Base-by-base conservation (phyloP, 2,888 invertebrate species). In the Lithosia quadra region DNA sequence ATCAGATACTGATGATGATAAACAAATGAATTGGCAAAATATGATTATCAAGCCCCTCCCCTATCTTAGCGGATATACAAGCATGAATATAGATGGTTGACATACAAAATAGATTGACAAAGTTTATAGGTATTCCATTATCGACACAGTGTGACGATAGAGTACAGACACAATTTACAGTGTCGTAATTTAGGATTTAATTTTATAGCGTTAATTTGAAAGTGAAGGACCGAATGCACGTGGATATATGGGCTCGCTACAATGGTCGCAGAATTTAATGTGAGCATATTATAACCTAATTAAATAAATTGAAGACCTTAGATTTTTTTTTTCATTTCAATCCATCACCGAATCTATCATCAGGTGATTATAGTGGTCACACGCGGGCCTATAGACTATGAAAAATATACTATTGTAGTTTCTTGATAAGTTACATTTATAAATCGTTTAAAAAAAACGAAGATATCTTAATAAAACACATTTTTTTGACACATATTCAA, bases 121-220 rank as follows among this genome's bases (percentile, higher is more conserved):
- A 21, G 18, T 66, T 49, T 59, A 34, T 39, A 57, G 10, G 34
- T 71, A 78, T 75, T 75, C 71, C 75, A 77, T 72, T 72, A 75
- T 43, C 56, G 21, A 28, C 60, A 18, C 15, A 62, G 39, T 34
- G 57, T 43, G 18, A 72, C 68, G 64, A 70, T 70, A 68, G 53
- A 67, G 67, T 70, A 66, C 57, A 36, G 67, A 71, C 39, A 69
- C 81, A 83, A 88, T 89, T 88, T 91, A 89, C 85, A 78, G 68
- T 79, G 78, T 80, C 84, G 73, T 88, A 87, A 78, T 80, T 86
- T 81, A 84, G 81, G 83, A 78, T 84, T 88, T 84, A 86, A 87
- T 88, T 89, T 91, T 87, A 90, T 86, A 77, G 81, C 69, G 79
- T 83, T 90, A 88, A 90, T 90, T 88, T 85, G 85, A 85, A 79